Evolutionary conservation across 2,113 vertebrate genomes (phyloP), one percentile per base, ranked within the genome.

Genomic region (Lycocorax pyrrhopterus): DNA sequence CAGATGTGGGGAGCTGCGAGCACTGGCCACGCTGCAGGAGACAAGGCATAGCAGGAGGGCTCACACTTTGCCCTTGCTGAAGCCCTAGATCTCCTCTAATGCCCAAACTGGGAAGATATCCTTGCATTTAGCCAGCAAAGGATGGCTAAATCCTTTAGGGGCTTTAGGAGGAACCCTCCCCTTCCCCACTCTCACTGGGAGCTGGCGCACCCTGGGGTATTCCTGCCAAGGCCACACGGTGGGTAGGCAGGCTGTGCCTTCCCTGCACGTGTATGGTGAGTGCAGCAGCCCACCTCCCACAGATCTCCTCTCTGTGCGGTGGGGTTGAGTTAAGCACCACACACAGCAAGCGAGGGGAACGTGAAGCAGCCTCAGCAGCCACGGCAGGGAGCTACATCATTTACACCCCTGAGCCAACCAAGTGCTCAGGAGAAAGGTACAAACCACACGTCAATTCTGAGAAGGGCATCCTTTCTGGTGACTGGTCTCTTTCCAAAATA

Each of bases 241-340:
- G 5, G 13, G 19, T 5, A 2, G 35, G 18, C n/a, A 62, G 25
- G 29, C 66, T 68, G 75, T 67, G 43, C 52, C 71, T 37, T 41
- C 32, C n/a, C 39, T 59, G 32, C 30, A 8, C 1, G 0, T 3
- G 4, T 4, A 2, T 1, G 27, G 32, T 11, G 27, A 51, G 29
- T 3, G 39, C 47, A 67, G 43, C 12, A 0, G 53, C 66, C 32
- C 43, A 17, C 25, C 29, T 56, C 19, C 43, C 60, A 13, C 1
- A 1, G 13, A 33, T 52, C 37, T 47, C 13, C 20, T 51, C 37
- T 35, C 7, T 7, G 0, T 13, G 4, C 0, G 0, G 30, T 20
- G 23, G 33, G 26, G 26, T 29, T 82, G 18, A n/a, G 27, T 81
- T 33, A 16, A 46, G 56, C 39, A 39, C 30, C 2, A 2, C 58